Percentiles rank a stretch among this genome's conserved stretches.
These are phyloP conservation scores for Coendou prehensilis DNA, from an alignment of 2,797 vertebrate species.

Conservation along the genomic window DNA sequence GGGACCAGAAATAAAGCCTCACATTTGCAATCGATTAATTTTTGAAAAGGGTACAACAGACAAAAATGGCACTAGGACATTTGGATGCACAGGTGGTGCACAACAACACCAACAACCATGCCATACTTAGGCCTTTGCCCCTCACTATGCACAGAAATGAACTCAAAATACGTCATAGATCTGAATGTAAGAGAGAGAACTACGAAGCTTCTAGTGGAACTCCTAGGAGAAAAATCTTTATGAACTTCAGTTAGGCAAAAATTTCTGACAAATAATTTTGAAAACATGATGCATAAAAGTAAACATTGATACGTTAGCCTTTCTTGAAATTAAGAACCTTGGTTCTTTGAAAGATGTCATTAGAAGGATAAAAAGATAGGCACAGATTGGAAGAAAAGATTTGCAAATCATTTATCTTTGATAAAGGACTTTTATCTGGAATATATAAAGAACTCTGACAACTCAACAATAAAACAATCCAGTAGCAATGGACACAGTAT, in stretches of 20 bases:
- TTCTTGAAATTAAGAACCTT: constrained; percentile 34
- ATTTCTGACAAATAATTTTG: background rate
- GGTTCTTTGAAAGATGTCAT: background rate
- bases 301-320: background rate
- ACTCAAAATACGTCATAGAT: background rate
- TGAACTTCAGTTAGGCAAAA: background rate
- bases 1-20: background rate
- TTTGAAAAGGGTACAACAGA: constrained; percentile 1
- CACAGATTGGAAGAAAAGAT: background rate
- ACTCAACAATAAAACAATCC: background rate
- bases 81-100: background rate
- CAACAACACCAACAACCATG: background rate
- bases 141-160: background rate
- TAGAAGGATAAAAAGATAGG: background rate
- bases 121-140: background rate
- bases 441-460: background rate
- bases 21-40: background rate
- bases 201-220: background rate
- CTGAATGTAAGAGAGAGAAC: background rate
- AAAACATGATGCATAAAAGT: background rate
- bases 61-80: background rate
- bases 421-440: background rate
- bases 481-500: background rate
- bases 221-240: constrained; percentile 6
- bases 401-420: background rate